Percentiles rank a stretch among this genome's conserved stretches.
These are phyloP conservation scores for Passer montanus DNA, from an alignment of 2,113 vertebrate species.

Conservation along the genomic window DNA sequence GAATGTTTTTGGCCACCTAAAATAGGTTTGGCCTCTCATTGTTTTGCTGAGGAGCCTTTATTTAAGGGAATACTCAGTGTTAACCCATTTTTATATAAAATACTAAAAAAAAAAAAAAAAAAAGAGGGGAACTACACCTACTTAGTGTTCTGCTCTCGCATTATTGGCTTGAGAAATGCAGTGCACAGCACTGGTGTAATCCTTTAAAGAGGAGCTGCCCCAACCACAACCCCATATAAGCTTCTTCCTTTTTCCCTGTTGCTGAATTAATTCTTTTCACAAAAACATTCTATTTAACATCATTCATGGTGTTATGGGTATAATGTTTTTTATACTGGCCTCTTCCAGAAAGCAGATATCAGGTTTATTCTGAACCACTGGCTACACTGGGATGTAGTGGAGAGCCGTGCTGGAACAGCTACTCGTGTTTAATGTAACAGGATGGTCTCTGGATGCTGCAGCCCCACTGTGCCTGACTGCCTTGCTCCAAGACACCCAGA, in stretches of 20 bases:
- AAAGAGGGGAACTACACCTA: rapidly evolving
- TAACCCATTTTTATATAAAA: neutral
- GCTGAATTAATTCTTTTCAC: neutral
- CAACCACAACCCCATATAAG: neutral
- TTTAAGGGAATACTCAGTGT: neutral
- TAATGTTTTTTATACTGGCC: neutral
- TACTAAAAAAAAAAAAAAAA: neutral
- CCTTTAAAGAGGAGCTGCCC: neutral
- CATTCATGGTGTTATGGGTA: neutral
- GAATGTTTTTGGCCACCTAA: neutral
- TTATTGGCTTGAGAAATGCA: neutral
- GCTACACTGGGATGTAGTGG: neutral
- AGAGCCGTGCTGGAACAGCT: rapidly evolving
- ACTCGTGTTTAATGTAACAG: neutral
- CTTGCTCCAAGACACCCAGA: rapidly evolving
- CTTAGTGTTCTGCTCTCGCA: neutral
- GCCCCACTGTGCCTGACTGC: neutral
- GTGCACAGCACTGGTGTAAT: neutral
- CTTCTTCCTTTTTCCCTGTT: neutral
- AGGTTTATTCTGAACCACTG: neutral
- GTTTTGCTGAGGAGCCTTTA: neutral
- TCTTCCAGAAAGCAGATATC: neutral
- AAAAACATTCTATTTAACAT: neutral
- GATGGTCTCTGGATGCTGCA: neutral
- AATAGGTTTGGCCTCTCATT: neutral